Base-by-base conservation (phyloP, 2,113 vertebrate species). In the Sylvilagus bachmani region DNA sequence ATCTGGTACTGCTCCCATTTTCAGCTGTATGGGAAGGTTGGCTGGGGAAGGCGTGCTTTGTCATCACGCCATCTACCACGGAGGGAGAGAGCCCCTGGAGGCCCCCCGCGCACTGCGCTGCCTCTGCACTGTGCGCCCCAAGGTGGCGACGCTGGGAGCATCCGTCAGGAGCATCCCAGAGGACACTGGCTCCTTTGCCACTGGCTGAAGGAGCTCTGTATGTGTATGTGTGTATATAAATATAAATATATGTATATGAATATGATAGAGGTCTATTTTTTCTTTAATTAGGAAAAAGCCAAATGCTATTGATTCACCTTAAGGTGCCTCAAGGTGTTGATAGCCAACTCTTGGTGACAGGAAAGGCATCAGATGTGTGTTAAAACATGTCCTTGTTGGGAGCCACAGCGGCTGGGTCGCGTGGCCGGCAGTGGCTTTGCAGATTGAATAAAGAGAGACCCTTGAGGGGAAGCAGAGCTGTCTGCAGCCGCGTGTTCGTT, bases 261-360 rank as follows among this genome's bases (percentile, higher is more conserved):
- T 96, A 53, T 94, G 75, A 71, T 80, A 95, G 78, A 97, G 85
- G 86, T 90, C 92, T 97, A 92, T 97, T 96, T 96, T 96, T 97
- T 95, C 90, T 94, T 89, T 29, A 91, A 96, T 95, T 95, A 95
- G 89, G 82, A 4, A 51, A 62, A 86, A n/a, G 33, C 55, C 58
- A 88, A 55, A 88, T 96, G 58, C 62, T 87, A 0, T 53, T 86
- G 89, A 27, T 74, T 36, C 73, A n/a, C 31, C 16, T 78, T 24
- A 61, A 78, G 64, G 61, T 83, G 19, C 64, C 80, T 77, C 55
- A 36, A 89, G 62, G 33, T 24, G 64, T 70, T 53, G 61, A 67
- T 51, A 25, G 29, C 92, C 64, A 58, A 10, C n/a, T 89, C 22
- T 27, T 44, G 85, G 49, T 29, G 25, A 36, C 12, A 49, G 71